A percentile compares a stretch with the other conserved stretches of the same genome.
These are phyloP conservation scores for Pararge aegeria DNA, from an alignment of 1,140 invertebrate species.

Conservation along the genomic window DNA sequence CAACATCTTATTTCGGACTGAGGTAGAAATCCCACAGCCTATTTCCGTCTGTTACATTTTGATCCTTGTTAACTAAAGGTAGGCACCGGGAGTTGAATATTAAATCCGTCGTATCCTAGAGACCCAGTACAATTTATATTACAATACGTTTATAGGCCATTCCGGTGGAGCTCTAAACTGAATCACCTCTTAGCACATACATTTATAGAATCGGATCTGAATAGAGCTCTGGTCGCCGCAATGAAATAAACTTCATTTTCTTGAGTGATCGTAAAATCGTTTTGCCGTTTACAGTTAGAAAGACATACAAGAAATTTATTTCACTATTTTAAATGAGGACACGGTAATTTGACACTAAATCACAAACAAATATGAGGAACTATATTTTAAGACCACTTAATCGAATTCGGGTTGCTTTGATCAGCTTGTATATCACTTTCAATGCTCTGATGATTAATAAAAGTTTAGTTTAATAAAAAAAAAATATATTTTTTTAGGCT, in stretches of 20 bases:
- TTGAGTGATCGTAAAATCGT: conserved; percentile 39
- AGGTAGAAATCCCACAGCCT: not conserved
- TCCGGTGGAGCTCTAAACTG: conserved; percentile 35
- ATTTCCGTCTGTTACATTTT: not conserved
- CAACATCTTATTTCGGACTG: no score
- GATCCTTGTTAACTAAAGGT: not conserved
- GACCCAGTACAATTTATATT: not conserved
- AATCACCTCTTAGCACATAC: conserved; percentile 59
- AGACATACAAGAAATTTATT: not conserved
- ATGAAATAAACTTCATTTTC: conserved; percentile 64
- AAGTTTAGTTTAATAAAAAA: no score
- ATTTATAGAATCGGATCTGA: conserved; percentile 66
- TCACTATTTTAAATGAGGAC: no score
- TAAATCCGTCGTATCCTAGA: not conserved
- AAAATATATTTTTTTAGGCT: no score
- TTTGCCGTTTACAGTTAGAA: not conserved
- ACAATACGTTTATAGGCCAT: conserved; percentile 15
- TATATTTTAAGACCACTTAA: no score
- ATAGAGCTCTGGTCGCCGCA: conserved; percentile 46
- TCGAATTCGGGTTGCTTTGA: no score
- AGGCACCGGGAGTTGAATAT: not conserved
- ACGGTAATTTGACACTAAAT: no score
- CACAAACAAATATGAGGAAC: no score
- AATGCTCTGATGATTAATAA: no score
- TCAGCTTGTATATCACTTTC: no score